These are phyloP conservation scores for Amphimallon solstitiale DNA, from an alignment of 2,888 invertebrate genomes.

Conservation along the genomic window DNA sequence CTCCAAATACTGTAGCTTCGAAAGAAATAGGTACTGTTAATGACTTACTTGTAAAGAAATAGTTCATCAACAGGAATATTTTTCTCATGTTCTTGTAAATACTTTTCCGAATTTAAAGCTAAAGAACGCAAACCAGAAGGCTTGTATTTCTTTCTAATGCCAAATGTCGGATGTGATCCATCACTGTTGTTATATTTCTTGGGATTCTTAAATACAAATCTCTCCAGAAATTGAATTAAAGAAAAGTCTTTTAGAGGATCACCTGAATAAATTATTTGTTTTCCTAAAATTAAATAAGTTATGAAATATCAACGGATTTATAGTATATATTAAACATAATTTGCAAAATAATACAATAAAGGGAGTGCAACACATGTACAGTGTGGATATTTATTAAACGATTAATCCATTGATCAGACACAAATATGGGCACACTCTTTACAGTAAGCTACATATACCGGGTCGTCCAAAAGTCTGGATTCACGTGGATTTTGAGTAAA, in stretches of 20 bases:
- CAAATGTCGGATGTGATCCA: slow-evolving; percentile 73
- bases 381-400: too few species aligned
- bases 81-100: slow-evolving; percentile 73
- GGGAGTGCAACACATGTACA: too few species aligned
- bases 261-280: slow-evolving; percentile 85
- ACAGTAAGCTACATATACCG: too few species aligned
- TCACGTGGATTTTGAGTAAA: too few species aligned
- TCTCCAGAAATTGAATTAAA: slow-evolving; percentile 89
- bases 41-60: slow-evolving; percentile 73
- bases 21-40: background rate
- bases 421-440: too few species aligned
- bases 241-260: slow-evolving; percentile 95
- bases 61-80: slow-evolving; percentile 92
- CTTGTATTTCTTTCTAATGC: slow-evolving; percentile 73
- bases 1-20: too few species aligned
- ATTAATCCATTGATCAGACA: too few species aligned
- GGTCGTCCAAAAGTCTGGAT: too few species aligned
- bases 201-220: slow-evolving; percentile 96
- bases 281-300: slow-evolving; percentile 64
- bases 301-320: too few species aligned
- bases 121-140: slow-evolving; percentile 77
- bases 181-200: slow-evolving; percentile 70
- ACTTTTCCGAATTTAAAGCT: slow-evolving; percentile 78
- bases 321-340: too few species aligned
- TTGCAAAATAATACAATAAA: too few species aligned